Conservation (phyloP, 1,140 invertebrate genomes). For the Solenopsis invicta region DNA sequence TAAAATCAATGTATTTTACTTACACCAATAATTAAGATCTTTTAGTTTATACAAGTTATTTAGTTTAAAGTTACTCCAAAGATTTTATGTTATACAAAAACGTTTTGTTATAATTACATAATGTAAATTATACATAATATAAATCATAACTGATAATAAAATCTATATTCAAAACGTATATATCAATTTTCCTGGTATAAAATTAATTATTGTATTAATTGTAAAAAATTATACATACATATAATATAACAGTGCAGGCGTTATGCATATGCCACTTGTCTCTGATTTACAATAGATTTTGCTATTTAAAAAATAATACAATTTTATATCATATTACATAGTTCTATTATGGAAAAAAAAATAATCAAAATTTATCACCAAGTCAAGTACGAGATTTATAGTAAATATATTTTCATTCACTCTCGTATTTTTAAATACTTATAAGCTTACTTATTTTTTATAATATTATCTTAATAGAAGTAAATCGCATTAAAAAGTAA, state of each 20-base stretch:
- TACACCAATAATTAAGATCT: constrained; percentile 15
- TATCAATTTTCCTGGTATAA: constrained; percentile 44
- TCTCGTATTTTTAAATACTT: background rate
- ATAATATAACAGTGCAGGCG: background rate
- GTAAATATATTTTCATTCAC: background rate
- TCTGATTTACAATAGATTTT: background rate
- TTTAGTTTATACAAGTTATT: constrained; percentile 23
- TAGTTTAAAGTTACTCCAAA: constrained; percentile 44
- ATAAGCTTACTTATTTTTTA: background rate
- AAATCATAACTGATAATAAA: constrained; percentile 67
- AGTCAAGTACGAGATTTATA: constrained; percentile 3
- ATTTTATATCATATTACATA: constrained; percentile 11
- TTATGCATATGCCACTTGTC: background rate
- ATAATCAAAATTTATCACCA: background rate
- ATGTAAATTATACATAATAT: constrained; percentile 57
- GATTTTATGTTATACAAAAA: constrained; percentile 48
- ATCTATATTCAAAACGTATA: constrained; percentile 61
- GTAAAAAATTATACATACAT: constrained; percentile 8
- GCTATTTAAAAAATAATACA: background rate
- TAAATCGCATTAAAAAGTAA: background rate
- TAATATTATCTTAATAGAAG: constrained; percentile 1
- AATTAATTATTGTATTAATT: constrained; percentile 13
- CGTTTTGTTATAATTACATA: constrained; percentile 55
- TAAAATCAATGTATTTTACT: constrained; percentile 21
- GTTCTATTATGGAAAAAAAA: constrained; percentile 14